Evolutionary conservation across 2,113 vertebrate species (phyloP).

Genomic region (Chaetodon trifascialis): DNA sequence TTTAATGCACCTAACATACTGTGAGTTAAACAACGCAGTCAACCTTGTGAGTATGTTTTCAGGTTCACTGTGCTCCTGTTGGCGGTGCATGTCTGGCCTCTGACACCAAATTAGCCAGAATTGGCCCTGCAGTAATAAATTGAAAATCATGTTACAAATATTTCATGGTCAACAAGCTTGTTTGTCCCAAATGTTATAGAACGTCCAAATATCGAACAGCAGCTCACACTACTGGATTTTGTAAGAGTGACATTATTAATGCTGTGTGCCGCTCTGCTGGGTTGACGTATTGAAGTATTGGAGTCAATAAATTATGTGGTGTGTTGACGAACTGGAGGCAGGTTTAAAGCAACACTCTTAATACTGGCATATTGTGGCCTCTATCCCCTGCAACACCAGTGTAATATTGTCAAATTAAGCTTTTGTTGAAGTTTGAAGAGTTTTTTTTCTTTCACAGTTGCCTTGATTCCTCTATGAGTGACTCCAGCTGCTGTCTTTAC

Average conservation of each 20-base stretch:
- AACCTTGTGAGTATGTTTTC: neutral
- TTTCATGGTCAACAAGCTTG: neutral
- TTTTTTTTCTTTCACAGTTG: too few species aligned
- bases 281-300: neutral
- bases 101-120: neutral
- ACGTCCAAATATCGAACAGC: neutral
- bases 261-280: neutral
- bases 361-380: too few species aligned
- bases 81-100: neutral
- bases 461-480: too few species aligned
- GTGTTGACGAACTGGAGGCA: too few species aligned
- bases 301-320: too few species aligned
- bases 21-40: neutral
- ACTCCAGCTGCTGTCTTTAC: too few species aligned
- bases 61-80: neutral
- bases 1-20: neutral
- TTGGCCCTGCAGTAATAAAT: neutral
- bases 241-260: neutral
- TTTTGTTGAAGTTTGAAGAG: too few species aligned
- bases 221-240: neutral
- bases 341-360: too few species aligned
- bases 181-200: constrained; percentile 2
- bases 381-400: too few species aligned
- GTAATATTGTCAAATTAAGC: too few species aligned
- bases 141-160: constrained; percentile 6